Evolutionary conservation across 1,140 invertebrate genomes (phyloP).

Genomic region (Trypoxylus dichotomus): DNA sequence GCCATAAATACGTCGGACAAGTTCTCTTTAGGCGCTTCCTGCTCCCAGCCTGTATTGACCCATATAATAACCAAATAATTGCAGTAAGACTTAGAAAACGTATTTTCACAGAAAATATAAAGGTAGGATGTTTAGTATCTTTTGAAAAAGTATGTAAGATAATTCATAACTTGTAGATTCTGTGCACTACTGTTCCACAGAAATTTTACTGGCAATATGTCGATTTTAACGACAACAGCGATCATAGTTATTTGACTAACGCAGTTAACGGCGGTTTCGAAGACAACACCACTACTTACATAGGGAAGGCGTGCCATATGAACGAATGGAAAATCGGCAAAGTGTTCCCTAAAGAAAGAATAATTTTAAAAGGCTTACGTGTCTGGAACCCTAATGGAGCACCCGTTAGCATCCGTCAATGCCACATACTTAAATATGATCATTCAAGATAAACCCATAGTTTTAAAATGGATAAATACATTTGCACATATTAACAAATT

Average conservation of each 20-base stretch:
- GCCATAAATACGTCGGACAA: not conserved
- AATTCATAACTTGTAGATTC: not conserved
- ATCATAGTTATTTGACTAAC: not conserved
- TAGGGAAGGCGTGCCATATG: not conserved
- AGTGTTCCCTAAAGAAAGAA: not conserved
- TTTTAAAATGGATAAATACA: too few species aligned
- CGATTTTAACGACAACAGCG: not conserved
- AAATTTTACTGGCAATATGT: not conserved
- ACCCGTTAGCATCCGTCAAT: too few species aligned
- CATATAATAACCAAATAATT: not conserved
- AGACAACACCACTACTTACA: not conserved
- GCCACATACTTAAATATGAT: too few species aligned
- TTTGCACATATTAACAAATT: too few species aligned
- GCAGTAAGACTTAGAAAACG: not conserved
- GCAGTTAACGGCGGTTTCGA: not conserved
- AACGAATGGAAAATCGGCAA: slow-evolving; percentile 17
- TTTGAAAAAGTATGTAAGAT: not conserved
- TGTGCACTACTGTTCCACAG: not conserved
- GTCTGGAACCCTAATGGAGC: too few species aligned
- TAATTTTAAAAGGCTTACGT: too few species aligned
- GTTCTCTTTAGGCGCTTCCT: not conserved
- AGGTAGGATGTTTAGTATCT: not conserved
- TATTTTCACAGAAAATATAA: not conserved
- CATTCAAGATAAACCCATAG: too few species aligned
- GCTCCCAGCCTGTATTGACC: not conserved